A percentile compares a stretch with the other conserved stretches of the same genome.
Conservation (phyloP, 2,888 invertebrate genomes). For the Tenthredo notha region DNA sequence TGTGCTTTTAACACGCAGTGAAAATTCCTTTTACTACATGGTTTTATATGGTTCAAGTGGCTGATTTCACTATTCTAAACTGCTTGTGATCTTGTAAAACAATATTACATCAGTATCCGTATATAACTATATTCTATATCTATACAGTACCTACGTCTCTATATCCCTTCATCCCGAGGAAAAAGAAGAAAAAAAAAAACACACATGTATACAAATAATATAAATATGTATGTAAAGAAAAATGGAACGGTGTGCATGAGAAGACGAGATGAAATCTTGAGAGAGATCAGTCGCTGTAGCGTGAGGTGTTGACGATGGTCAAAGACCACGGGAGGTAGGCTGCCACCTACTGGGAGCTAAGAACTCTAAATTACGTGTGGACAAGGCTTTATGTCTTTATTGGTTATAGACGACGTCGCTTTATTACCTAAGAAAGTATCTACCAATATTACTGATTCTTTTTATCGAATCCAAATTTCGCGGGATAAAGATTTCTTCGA, state of each 20-base stretch:
- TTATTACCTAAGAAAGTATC: slow-evolving; percentile 32
- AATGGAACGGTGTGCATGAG: slow-evolving; percentile 10
- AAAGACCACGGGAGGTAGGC: slow-evolving; percentile 72
- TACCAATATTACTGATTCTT: not conserved
- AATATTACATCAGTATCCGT: slow-evolving; percentile 40
- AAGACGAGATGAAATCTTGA: slow-evolving; percentile 44
- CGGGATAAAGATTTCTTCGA: not conserved
- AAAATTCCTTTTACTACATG: slow-evolving; percentile 33
- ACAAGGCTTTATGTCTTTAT: slow-evolving; percentile 76
- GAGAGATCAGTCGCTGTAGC: slow-evolving; percentile 47
- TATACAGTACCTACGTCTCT: not conserved
- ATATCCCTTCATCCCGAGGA: not conserved
- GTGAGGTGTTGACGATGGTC: slow-evolving; percentile 51
- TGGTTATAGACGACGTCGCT: slow-evolving; percentile 68
- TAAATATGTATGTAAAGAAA: slow-evolving; percentile 21
- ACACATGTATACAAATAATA: not conserved
- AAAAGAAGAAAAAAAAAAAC: no score
- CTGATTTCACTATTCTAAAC: slow-evolving; percentile 34
- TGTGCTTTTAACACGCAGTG: slow-evolving; percentile 68
- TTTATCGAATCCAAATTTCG: not conserved
- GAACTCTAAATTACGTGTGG: slow-evolving; percentile 77
- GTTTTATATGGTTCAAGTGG: not conserved
- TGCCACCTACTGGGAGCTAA: slow-evolving; percentile 76
- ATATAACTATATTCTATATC: not conserved
- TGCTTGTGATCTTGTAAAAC: slow-evolving; percentile 60